Base-by-base conservation (phyloP, 1,140 invertebrate genomes). In the Anoplophora glabripennis region DNA sequence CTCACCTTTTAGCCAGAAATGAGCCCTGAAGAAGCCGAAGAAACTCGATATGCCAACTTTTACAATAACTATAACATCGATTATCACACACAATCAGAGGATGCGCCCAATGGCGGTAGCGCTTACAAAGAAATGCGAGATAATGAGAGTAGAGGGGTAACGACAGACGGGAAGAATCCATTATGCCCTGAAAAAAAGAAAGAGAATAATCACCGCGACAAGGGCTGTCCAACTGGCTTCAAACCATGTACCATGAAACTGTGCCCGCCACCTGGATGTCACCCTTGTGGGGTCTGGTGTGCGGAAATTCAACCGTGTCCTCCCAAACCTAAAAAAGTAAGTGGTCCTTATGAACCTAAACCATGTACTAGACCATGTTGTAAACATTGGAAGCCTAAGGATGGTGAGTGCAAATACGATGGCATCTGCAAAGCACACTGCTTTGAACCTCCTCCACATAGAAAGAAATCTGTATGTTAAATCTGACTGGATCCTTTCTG, bases 361-460 rank as follows among this genome's bases (percentile, higher is more conserved):
- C 48, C 49, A n/a, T 73, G 72, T 54, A 68, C 53, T 9, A 57
- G 71, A 34, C 69, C 71, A 3, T 70, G 73, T 44, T 73, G 72
- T 45, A 65, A 69, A 46, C 73, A 75, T 52, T 72, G 70, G 66
- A 69, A 66, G 53, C 61, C 69, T 3, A 70, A 70, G 64, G 69
- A 71, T 7, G 65, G 64, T 8, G 65, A 63, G 10, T 75, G 73
- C 61, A 41, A 68, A 34, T 75, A 75, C 42, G 71, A 72, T 34
- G 66, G 67, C 35, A 69, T 70, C 28, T 75, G 73, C 51, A 68
- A 65, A 58, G 73, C 73, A 10, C 64, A 70, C 33, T 75, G 73
- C 61, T 68, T 51, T 44, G 66, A 75, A 59, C 73, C 74, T 5
- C 21, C 21, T 61, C 72, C 73, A 10, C 42, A 44, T 15, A 70